Evolutionary conservation across 2,113 vertebrate genomes (phyloP).

Genomic region (rabbit (Oryctolagus cuniculus)): DNA sequence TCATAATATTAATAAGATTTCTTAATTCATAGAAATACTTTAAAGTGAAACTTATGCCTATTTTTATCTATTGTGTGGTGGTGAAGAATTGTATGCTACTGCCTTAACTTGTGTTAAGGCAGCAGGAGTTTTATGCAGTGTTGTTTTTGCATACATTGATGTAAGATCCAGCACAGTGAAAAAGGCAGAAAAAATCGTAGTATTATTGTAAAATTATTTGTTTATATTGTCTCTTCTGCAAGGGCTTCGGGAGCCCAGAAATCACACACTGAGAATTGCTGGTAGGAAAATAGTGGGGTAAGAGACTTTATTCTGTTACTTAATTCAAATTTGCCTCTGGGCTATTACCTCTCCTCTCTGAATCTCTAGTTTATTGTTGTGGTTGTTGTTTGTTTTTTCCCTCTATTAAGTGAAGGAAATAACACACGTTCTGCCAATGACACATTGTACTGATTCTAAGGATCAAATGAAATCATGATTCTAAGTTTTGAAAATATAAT

Average conservation of each 20-base stretch:
- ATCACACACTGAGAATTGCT: fast-evolving
- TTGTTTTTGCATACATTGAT: background rate
- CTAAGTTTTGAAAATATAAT: background rate
- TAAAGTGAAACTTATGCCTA: background rate
- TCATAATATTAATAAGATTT: background rate
- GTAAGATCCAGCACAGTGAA: background rate
- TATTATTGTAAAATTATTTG: background rate
- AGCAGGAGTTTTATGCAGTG: background rate
- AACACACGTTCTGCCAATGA: background rate
- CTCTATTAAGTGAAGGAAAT: background rate
- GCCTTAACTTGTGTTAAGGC: background rate
- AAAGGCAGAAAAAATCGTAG: background rate
- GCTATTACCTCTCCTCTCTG: fast-evolving
- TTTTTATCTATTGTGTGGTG: background rate
- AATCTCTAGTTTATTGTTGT: background rate
- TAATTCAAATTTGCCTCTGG: background rate
- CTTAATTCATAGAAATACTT: background rate
- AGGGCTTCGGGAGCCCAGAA: background rate
- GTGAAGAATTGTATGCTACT: background rate
- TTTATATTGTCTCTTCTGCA: background rate
- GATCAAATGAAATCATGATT: background rate
- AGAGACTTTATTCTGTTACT: background rate
- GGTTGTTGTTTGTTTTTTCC: background rate
- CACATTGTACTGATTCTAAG: background rate
- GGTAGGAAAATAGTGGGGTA: fast-evolving